These are phyloP conservation scores for Drosophila nebulosa DNA, from an alignment of 1,140 invertebrate species.

Conservation along the genomic window DNA sequence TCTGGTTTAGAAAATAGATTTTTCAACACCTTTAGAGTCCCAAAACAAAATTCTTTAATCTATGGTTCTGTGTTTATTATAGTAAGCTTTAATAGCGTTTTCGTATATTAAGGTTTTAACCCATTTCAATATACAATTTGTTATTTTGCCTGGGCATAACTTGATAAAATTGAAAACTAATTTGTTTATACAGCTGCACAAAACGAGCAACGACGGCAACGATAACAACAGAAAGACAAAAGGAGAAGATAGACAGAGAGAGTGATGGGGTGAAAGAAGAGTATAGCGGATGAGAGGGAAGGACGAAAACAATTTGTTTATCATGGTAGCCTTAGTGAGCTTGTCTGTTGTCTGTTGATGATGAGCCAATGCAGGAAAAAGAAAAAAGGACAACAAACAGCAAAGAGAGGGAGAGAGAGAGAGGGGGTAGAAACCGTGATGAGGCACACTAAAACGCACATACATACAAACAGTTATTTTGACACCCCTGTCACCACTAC, in stretches of 20 bases:
- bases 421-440: slow-evolving; percentile 12
- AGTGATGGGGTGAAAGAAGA: neutral
- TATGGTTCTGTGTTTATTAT: neutral
- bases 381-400: slow-evolving; percentile 75
- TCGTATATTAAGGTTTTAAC: neutral
- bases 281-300: slow-evolving; percentile 6
- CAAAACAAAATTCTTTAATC: neutral
- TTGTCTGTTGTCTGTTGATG: slow-evolving; percentile 52
- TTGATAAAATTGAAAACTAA: slow-evolving; percentile 78
- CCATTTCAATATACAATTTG: slow-evolving; percentile 30
- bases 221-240: slow-evolving; percentile 52
- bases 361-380: slow-evolving; percentile 57
- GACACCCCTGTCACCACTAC: slow-evolving; percentile 74
- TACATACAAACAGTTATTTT: slow-evolving; percentile 47
- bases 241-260: neutral
- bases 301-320: slow-evolving; percentile 74
- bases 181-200: slow-evolving; percentile 80
- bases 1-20: too few relatives aligned
- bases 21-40: too few relatives aligned
- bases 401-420: slow-evolving; percentile 16
- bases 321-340: slow-evolving; percentile 69
- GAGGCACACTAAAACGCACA: neutral
- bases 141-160: slow-evolving; percentile 43
- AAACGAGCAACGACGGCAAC: slow-evolving; percentile 66
- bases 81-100: neutral